Base-by-base conservation (phyloP, 2,797 vertebrate genomes). In the Rhincodon typus region DNA sequence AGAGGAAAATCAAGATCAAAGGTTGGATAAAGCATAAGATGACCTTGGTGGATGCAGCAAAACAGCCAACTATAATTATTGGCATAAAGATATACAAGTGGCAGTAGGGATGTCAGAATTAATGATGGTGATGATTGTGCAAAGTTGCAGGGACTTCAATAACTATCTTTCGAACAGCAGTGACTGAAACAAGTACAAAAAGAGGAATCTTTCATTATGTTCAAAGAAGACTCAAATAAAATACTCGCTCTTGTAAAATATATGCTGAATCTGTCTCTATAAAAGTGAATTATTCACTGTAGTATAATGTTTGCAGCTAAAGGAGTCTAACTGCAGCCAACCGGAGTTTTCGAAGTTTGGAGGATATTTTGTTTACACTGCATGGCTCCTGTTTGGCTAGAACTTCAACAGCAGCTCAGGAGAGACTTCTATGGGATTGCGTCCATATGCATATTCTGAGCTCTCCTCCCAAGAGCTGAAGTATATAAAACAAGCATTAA, bases 211-310 rank as follows among this genome's bases (percentile, higher is more conserved):
- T 8, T 69, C 21, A 93, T 93, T 93, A 42, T 25, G 19, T 69
- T 69, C 66, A 38, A n/a, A 42, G 38, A 69, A 69, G 21, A 69
- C 19, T 4, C 21, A 93, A 57, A 27, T 46, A 84, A 69, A 93
- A 93, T 38, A 66, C 62, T 93, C 67, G 57, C n/a, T 93, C 90
- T 84, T 93, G n/a, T 67, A 66, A 93, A 67, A 93, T 84, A 84
- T 74, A 34, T 77, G 30, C 30, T 77, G 34, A 77, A 84, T 19
- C 21, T 46, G 42, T 84, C 42, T 25, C 19, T 46, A 42, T 10
- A 93, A 69, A 66, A 90, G 87, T n/a, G 57, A 91, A 38, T n/a
- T 91, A 91, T 91, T 91, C 57, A 3, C 57, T 66, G 6, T 2
- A 66, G 62, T 1, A 42, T 38, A 93, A 69, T 38, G 38, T 67